These are phyloP conservation scores for Sciurus niger DNA, from an alignment of 2,113 vertebrate genomes.

Conservation along the genomic window DNA sequence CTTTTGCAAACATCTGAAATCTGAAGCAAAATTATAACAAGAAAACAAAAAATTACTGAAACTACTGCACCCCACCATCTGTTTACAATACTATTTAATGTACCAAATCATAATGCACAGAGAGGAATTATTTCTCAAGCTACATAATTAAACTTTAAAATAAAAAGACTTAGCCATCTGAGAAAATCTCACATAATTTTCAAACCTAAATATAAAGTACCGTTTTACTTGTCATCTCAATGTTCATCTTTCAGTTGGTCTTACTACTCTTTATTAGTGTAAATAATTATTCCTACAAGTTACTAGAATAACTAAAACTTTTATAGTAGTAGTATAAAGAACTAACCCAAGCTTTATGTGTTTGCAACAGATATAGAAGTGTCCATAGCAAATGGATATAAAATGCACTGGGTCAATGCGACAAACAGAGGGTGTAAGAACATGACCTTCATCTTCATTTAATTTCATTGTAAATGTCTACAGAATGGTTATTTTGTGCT, in stretches of 20 bases:
- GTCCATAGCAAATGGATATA: background rate
- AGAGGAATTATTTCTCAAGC: conserved; percentile 54
- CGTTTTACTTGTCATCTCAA: background rate
- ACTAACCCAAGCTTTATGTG: background rate
- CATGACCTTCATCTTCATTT: background rate
- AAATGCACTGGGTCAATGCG: background rate
- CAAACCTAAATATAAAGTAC: background rate
- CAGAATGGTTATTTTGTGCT: background rate
- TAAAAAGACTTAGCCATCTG: background rate
- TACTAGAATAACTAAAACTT: background rate
- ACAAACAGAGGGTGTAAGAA: accelerated
- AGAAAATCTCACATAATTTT: background rate
- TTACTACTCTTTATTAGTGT: background rate
- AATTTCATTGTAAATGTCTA: conserved; percentile 3
- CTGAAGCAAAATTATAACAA: conserved; percentile 73
- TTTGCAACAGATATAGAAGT: background rate
- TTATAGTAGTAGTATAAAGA: background rate
- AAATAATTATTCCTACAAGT: background rate
- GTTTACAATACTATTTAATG: conserved; percentile 71
- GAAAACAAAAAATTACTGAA: conserved; percentile 67
- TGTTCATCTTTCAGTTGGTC: background rate
- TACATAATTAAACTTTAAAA: conserved; percentile 75
- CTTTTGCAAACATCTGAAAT: conserved; percentile 65
- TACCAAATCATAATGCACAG: conserved; percentile 58
- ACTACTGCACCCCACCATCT: conserved; percentile 53